Evolutionary conservation across 2,113 vertebrate species (phyloP), one percentile per base, ranked within the genome.

Genomic region (Lycaon pictus): DNA sequence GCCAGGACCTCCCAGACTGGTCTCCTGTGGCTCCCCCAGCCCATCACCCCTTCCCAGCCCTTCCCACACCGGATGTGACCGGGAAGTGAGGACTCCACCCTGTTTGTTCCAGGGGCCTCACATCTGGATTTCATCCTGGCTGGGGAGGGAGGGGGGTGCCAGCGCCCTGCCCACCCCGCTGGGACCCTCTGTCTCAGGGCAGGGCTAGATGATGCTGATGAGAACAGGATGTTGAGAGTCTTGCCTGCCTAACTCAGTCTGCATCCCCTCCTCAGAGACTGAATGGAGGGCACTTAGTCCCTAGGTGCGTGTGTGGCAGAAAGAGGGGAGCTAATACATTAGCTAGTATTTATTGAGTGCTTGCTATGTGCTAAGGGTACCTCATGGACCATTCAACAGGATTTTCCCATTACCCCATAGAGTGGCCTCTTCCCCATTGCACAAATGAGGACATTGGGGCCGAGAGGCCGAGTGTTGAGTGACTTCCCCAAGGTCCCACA

Each of bases 61-160:
- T 93, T 90, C 84, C 85, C 80, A 92, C 96, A 96, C 92, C 95
- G 96, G 97, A 98, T 98, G 63, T 97, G 93, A 92, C 92, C 62
- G 27, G 63, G 32, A 67, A 92, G 60, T 12, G 1, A 25, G 65
- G 84, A 37, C 95, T 97, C 98, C 84, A 79, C 97, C 96, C 95
- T 77, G 87, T 85, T 96, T 92, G 83, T 96, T 97, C 63, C 76
- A 77, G 88, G 93, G 92, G 84, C 90, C 94, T 96, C 72, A 95
- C 97, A 98, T 98, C 97, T 98, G 97, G 97, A 97, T 97, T 96
- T 97, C 92, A 98, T 98, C 96, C 83, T 95, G 93, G 87, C 82
- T 11, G 16, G 53, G 87, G 88, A 79, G 48, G 51, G 79, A 16
- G 56, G 62, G 37, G 60, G 37, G 19, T 95, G 97, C 95, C 92